phyloP scores from a whole-genome alignment of 2,888 invertebrate species.

The Volucella inanis region DNA sequence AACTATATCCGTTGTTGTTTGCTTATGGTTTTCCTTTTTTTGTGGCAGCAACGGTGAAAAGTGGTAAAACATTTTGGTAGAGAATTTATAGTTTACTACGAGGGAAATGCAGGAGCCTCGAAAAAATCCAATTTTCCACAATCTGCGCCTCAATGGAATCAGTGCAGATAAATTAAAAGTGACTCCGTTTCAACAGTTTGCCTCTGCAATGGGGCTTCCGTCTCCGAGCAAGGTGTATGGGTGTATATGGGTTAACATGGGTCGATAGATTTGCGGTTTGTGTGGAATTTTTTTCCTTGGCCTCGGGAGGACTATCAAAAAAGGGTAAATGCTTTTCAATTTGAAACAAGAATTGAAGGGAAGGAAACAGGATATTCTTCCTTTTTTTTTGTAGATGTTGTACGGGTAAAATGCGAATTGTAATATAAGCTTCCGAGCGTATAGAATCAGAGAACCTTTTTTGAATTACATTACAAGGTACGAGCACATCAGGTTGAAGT shows the following conservation, averaged over 20 bases:
- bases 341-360: background rate
- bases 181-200: conserved; percentile 42
- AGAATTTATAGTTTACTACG: conserved; percentile 60
- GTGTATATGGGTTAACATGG: conserved; percentile 6
- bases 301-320: conserved; percentile 21
- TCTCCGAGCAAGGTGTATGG: background rate
- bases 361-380: background rate
- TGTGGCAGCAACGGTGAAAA: background rate
- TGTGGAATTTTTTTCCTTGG: conserved; percentile 27
- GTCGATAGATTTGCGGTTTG: conserved; percentile 35
- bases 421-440: no score
- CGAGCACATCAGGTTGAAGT: no score
- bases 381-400: no score
- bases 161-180: conserved; percentile 63
- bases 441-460: no score
- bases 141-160: conserved; percentile 63
- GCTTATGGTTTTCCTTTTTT: background rate
- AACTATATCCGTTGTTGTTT: background rate
- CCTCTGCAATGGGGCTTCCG: background rate
- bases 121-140: conserved; percentile 72
- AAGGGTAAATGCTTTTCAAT: conserved; percentile 18
- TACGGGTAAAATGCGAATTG: no score
- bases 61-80: conserved; percentile 27
- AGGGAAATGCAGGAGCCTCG: conserved; percentile 47
- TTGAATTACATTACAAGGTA: no score